Percentiles rank a stretch among this genome's conserved stretches.
phyloP scores from a whole-genome alignment of 2,888 invertebrate species.

The Phlogophora meticulosa region DNA sequence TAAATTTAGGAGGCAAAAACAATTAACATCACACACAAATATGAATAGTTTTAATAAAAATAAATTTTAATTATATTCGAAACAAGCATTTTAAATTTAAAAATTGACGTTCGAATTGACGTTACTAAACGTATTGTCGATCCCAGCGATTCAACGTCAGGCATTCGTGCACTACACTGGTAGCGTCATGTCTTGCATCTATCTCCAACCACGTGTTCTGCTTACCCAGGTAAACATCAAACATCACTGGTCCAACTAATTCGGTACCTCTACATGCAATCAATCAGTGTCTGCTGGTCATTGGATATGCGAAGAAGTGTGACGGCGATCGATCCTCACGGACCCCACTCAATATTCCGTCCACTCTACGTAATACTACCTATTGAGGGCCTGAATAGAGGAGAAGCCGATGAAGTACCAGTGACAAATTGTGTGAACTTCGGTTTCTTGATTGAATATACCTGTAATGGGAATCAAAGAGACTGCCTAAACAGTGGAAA shows the following conservation, averaged over 20 bases:
- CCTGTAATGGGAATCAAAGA: constrained; percentile 6
- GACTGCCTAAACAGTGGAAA: background rate
- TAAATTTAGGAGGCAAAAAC: too few relatives aligned
- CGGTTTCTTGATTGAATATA: constrained; percentile 36
- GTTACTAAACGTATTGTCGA: too few relatives aligned
- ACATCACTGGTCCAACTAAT: constrained; percentile 29
- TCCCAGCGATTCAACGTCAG: too few relatives aligned
- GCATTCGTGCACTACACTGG: too few relatives aligned
- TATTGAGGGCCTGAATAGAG: constrained; percentile 49
- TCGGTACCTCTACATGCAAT: constrained; percentile 24
- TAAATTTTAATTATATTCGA: too few relatives aligned
- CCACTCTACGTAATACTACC: constrained; percentile 55
- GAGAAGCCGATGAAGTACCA: constrained; percentile 48
- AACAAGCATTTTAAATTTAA: too few relatives aligned
- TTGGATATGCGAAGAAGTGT: constrained; percentile 60
- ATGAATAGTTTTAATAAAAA: too few relatives aligned
- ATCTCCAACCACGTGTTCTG: too few relatives aligned
- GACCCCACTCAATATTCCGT: constrained; percentile 59
- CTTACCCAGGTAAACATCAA: constrained; percentile 7
- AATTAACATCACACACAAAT: too few relatives aligned
- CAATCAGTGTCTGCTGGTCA: constrained; percentile 58
- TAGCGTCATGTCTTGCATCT: too few relatives aligned
- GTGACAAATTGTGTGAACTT: constrained; percentile 54
- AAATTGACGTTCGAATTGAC: too few relatives aligned
- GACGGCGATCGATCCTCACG: constrained; percentile 55